Conservation (phyloP, 2,113 vertebrate genomes). For the Porphyrio hochstetteri region DNA sequence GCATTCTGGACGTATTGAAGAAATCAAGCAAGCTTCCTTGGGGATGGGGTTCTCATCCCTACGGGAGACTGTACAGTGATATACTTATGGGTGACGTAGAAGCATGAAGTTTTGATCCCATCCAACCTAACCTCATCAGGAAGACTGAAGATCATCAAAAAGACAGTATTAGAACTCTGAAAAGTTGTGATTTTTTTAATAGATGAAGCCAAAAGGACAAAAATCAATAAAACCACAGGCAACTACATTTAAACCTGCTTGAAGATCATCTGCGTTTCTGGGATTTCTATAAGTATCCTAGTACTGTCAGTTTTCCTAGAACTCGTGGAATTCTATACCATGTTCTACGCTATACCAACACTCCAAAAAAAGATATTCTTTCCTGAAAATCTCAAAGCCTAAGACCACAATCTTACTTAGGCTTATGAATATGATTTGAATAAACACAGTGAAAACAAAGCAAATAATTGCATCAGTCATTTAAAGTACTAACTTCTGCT, state of each 20-base stretch:
- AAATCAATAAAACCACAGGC: not conserved
- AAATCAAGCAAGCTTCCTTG: not conserved
- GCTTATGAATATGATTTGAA: not conserved
- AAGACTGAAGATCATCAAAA: not conserved
- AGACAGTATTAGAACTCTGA: not conserved
- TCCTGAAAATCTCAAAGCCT: not conserved
- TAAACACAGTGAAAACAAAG: not conserved
- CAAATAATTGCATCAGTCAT: not conserved
- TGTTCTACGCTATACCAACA: not conserved
- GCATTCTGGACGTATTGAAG: not conserved
- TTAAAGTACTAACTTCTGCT: not conserved
- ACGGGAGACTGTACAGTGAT: not conserved
- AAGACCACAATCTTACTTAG: not conserved
- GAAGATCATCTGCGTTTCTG: not conserved
- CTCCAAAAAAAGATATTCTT: not conserved
- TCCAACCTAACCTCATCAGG: not conserved
- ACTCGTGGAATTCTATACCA: not conserved
- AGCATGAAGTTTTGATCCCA: not conserved
- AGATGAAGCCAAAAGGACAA: not conserved
- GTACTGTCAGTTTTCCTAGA: not conserved
- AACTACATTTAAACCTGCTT: not conserved
- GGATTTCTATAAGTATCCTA: not conserved
- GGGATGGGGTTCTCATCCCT: not conserved
- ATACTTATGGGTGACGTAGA: not conserved
- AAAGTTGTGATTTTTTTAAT: not conserved